Base-by-base conservation (phyloP, 2,888 invertebrate species). In the Caradrina kadenii region DNA sequence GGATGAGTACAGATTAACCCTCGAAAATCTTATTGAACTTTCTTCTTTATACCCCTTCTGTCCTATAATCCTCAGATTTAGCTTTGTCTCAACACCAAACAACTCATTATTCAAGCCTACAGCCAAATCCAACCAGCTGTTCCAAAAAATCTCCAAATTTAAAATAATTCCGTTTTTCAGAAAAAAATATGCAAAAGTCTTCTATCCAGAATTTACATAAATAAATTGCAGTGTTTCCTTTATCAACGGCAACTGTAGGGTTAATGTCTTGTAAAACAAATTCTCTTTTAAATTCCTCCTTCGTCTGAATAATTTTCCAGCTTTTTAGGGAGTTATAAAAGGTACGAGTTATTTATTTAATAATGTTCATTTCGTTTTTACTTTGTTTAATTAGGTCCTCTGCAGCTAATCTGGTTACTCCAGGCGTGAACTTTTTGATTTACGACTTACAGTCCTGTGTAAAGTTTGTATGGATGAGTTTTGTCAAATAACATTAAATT, bases 221-320 rank as follows among this genome's bases (percentile, higher is more conserved):
- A 90, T 89, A 90, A 76, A 91, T 90, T 89, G 87, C 82, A 73
- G 45, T 70, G 50, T 68, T 78, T 68, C 59, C 87, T 83, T 80
- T 73, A 75, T 81, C 81, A 83, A 81, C 73, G 71, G 72, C 76
- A 86, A 88, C 88, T 87, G 86, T 85, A 83, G 85, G 84, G 86
- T 86, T 89, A 91, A 90, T 89, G 89, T 83, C 83, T 85, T 81
- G 83, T 77, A 64, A 81, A 81, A 66, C 71, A 74, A 81, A 81
- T 82, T 81, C 85, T 76, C 81, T 81, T 75, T 83, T 82, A 80
- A 86, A 86, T 84, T 80, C 26, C 82, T 73, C 61, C 73, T 64
- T 76, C 71, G 76, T 65, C 64, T 78, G 79, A 71, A 67, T 71
- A 79, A 83, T 81, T 76, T 63, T n/a, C 66, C 61, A 49, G 21